A percentile compares a stretch with the other conserved stretches of the same genome.
Conservation (phyloP, 64 coral and sea anemone species). For the Porites australiensis region DNA sequence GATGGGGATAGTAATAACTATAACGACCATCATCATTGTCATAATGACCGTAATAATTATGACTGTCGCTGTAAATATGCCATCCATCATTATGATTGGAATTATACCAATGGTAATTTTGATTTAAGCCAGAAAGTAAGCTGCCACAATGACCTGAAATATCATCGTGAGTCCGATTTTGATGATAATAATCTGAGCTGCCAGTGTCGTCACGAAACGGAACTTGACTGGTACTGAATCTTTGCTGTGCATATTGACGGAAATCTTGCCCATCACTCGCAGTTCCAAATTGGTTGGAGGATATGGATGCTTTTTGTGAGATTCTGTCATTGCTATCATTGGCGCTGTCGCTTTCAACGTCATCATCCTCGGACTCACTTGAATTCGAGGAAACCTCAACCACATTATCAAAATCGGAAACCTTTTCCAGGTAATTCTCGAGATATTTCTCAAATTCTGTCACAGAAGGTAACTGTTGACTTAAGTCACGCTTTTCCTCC, state of each 20-base stretch:
- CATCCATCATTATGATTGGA: not conserved
- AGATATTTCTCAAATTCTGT: constrained; percentile 73
- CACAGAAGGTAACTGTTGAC: constrained; percentile 17
- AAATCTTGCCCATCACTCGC: too few species aligned
- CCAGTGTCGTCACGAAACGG: not conserved
- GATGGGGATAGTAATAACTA: not conserved
- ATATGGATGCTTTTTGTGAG: not conserved
- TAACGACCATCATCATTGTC: not conserved
- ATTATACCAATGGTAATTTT: not conserved
- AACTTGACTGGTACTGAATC: too few species aligned
- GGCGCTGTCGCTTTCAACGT: not conserved
- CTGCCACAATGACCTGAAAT: not conserved
- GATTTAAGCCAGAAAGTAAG: not conserved
- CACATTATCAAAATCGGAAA: not conserved
- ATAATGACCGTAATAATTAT: not conserved
- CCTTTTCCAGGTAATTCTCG: constrained; percentile 43
- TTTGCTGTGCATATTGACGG: too few species aligned
- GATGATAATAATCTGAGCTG: not conserved
- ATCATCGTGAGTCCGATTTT: not conserved
- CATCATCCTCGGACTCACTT: constrained; percentile 1
- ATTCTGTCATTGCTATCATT: too few species aligned
- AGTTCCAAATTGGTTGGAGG: too few species aligned
- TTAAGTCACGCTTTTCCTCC: not conserved
- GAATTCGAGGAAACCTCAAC: not conserved
- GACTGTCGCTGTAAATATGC: not conserved